These are phyloP conservation scores for Tiliacea aurago DNA, from an alignment of 2,888 invertebrate genomes.

Conservation along the genomic window DNA sequence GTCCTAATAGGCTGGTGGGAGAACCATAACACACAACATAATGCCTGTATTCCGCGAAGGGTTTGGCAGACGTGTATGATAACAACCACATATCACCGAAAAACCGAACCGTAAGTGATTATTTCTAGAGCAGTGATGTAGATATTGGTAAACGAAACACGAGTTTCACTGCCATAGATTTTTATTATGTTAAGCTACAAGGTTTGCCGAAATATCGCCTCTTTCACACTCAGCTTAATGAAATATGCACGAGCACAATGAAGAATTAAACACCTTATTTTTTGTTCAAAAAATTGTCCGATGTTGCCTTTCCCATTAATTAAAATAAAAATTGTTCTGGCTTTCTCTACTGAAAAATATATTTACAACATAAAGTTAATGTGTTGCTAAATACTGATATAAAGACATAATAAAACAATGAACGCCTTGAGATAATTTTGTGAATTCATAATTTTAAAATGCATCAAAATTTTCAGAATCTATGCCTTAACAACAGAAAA, in stretches of 20 bases:
- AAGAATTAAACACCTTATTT: slow-evolving; percentile 4
- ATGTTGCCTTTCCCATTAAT: neutral
- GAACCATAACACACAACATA: too few species aligned
- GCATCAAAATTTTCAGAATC: neutral
- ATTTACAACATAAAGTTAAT: neutral
- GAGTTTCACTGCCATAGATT: neutral
- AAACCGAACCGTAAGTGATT: too few species aligned
- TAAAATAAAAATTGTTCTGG: neutral
- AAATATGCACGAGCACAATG: slow-evolving; percentile 27
- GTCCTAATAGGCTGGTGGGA: too few species aligned
- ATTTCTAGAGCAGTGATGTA: neutral
- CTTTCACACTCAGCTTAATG: slow-evolving; percentile 20
- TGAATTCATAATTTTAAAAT: neutral
- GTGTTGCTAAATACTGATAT: neutral
- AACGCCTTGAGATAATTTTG: neutral
- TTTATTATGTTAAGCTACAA: neutral
- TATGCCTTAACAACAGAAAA: neutral
- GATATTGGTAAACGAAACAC: neutral
- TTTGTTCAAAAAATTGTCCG: neutral
- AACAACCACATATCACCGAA: too few species aligned
- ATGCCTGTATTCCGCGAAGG: too few species aligned
- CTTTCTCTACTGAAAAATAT: neutral
- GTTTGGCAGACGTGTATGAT: too few species aligned
- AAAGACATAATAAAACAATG: too few species aligned
- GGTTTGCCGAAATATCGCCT: slow-evolving; percentile 2